Evolutionary conservation across 2,797 vertebrate species (phyloP), one percentile per base, ranked within the genome.

Genomic region (Pangasius larnaudii): DNA sequence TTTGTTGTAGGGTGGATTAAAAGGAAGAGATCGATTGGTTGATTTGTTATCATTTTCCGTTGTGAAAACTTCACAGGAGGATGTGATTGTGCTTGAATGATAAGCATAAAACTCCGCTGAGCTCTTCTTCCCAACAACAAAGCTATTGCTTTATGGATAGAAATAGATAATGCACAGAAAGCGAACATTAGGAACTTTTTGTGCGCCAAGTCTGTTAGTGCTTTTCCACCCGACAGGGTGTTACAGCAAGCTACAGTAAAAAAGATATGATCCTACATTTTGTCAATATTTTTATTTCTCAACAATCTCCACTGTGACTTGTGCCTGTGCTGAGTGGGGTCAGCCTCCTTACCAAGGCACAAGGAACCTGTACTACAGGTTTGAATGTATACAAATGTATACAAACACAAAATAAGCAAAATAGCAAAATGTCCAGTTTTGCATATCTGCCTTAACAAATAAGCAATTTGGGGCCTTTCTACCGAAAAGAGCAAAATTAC

Each of bases 1-100:
- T 89, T 89, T 88, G 88, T 89, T 89, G 91, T 81, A 59, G 56
- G 67, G 74, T 67, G 69, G 63, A 49, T 74, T 89, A 84, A 87
- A 79, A 78, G 88, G 61, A 82, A 65, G 51, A 53, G 30, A 91
- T 85, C 89, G 58, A 53, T 74, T 59, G n/a, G 71, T 89, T 80
- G 58, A 88, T 90, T 87, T 86, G 49, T 42, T 59, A 58, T 53
- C 75, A 88, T 89, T 79, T 90, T 90, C 74, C 63, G 42, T 85
- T 84, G n/a, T 72, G 24, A 79, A 83, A 58, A 51, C 78, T 84
- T 77, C 27, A 77, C 53, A 80, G 58, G 85, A 69, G 59, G 58
- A 78, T 22, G 88, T 69, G 56, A 82, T 63, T 88, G 77, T 53
- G 59, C n/a, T 53, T 75, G n/a, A 84, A 81, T 13, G 78, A 86